Conservation (phyloP, 1,140 invertebrate species). For the Hycleus cichorii region DNA sequence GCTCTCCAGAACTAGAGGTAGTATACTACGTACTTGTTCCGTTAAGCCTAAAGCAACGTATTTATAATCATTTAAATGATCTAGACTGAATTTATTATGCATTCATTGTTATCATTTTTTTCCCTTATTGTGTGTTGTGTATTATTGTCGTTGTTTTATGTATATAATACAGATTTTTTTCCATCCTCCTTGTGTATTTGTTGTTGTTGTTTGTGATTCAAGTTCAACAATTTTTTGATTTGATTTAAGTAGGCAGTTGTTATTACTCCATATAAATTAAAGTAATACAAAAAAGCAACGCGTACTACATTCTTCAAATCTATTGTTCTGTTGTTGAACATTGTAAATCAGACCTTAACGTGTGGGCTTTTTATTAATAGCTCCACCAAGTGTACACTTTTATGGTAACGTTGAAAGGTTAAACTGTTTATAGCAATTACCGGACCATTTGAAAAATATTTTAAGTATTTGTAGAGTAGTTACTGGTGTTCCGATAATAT, state of each 20-base stretch:
- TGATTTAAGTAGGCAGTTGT: conserved; percentile 13
- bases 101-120: conserved; percentile 18
- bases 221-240: background rate
- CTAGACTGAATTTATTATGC: conserved; percentile 22
- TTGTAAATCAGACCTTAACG: conserved; percentile 3
- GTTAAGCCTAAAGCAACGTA: conserved; percentile 18
- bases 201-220: too few species aligned
- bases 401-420: conserved; percentile 4
- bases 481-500: too few species aligned
- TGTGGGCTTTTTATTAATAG: conserved; percentile 8
- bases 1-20: conserved; percentile 14
- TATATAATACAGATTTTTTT: too few species aligned
- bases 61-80: conserved; percentile 21
- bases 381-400: background rate
- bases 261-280: conserved; percentile 4
- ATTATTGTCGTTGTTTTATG: too few species aligned
- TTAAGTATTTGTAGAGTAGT: too few species aligned
- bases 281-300: background rate
- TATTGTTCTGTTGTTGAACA: conserved; percentile 3
- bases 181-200: too few species aligned
- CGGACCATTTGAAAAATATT: too few species aligned
- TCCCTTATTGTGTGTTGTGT: background rate
- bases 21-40: conserved; percentile 8
- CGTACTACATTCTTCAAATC: conserved; percentile 3
- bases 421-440: background rate